Evolutionary conservation across 1,140 invertebrate species (phyloP).

Genomic region (Carcinoscorpius rotundicauda): DNA sequence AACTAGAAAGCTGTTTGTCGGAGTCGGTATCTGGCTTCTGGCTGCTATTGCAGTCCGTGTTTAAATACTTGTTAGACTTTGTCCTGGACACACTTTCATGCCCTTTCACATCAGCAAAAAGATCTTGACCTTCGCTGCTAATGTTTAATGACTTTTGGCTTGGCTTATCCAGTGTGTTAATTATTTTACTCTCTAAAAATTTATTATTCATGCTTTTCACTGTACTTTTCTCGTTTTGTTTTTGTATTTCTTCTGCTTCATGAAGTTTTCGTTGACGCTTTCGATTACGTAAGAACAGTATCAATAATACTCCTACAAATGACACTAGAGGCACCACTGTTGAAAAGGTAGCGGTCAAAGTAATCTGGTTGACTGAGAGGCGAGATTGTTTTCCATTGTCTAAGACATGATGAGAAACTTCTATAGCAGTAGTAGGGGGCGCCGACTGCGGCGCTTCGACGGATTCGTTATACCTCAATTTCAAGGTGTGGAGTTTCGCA

Average conservation of each 20-base stretch:
- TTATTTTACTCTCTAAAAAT: conserved; percentile 17
- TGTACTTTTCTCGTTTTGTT: conserved; percentile 81
- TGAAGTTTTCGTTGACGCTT: conserved; percentile 71
- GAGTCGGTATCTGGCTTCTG: no score
- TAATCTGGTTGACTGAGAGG: conserved; percentile 45
- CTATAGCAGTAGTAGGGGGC: conserved; percentile 32
- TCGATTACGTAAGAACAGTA: conserved; percentile 58
- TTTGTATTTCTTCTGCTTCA: conserved; percentile 62
- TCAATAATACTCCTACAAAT: conserved; percentile 58
- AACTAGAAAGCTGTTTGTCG: no score
- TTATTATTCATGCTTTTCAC: conserved; percentile 44
- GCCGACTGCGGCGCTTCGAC: conserved; percentile 30
- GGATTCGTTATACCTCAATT: conserved; percentile 11
- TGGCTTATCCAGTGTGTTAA: conserved; percentile 19
- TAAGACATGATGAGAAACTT: conserved; percentile 1
- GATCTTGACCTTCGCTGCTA: conserved; percentile 16
- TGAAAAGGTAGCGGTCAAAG: conserved; percentile 66
- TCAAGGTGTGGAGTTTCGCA: conserved; percentile 26
- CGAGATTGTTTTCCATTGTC: background rate
- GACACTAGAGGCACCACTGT: conserved; percentile 62
- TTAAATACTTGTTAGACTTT: conserved; percentile 7
- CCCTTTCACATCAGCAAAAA: background rate
- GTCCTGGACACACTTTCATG: no score
- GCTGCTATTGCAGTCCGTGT: conserved; percentile 17
- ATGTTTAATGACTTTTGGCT: conserved; percentile 11